Conservation (phyloP, 2,113 vertebrate species). For the Callorhinus ursinus region DNA sequence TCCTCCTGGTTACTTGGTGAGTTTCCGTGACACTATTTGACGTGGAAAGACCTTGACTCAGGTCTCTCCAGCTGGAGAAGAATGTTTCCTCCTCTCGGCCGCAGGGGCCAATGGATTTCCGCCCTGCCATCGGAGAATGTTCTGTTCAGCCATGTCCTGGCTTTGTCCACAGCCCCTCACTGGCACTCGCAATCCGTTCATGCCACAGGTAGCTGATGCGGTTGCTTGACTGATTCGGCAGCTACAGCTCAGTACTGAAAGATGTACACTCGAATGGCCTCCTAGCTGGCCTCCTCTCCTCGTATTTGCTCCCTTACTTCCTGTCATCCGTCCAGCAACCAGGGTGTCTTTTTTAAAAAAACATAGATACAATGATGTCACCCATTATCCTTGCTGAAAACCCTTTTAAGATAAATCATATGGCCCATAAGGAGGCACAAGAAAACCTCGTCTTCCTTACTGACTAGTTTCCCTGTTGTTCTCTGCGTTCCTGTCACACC, state of each 20-base stretch:
- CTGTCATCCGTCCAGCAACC: not conserved
- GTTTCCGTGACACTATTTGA: not conserved
- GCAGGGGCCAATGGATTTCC: not conserved
- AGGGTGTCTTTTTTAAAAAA: not conserved
- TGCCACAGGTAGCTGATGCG: not conserved
- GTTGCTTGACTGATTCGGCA: not conserved
- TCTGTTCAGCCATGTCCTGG: not conserved
- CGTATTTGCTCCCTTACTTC: not conserved
- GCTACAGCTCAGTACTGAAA: not conserved
- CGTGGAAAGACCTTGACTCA: not conserved
- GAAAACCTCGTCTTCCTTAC: not conserved
- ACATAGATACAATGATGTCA: not conserved
- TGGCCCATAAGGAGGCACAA: not conserved
- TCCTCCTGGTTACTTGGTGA: not conserved
- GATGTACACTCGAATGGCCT: not conserved
- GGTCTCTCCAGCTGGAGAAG: not conserved
- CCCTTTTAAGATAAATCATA: not conserved
- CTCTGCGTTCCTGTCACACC: not conserved
- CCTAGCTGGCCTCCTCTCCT: not conserved
- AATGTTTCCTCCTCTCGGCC: not conserved
- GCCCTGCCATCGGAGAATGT: not conserved
- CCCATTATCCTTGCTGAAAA: not conserved
- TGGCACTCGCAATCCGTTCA: rapidly evolving
- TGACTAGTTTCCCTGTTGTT: not conserved
- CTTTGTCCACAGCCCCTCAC: not conserved